Conservation (phyloP, 2,888 invertebrate species). For the Podabrus alpinus region DNA sequence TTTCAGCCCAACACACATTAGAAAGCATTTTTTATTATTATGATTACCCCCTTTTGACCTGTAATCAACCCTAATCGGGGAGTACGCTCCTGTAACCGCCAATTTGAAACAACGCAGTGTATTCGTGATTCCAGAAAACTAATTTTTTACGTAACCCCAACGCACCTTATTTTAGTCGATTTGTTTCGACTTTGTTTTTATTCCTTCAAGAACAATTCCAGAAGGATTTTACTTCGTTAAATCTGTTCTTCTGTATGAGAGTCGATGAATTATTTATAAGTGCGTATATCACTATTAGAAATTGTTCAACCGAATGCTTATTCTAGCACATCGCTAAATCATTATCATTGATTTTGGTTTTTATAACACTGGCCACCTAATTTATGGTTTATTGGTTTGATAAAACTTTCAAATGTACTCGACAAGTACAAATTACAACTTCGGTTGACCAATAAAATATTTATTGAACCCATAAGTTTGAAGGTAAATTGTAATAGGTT, state of each 20-base stretch:
- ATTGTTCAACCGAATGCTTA: not conserved
- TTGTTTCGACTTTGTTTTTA: not conserved
- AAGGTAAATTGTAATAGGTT: not conserved
- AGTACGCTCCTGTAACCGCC: not conserved
- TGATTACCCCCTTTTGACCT: not conserved
- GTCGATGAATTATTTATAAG: constrained; percentile 2
- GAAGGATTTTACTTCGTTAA: not conserved
- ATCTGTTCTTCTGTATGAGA: not conserved
- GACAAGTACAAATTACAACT: not conserved
- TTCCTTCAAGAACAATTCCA: not conserved
- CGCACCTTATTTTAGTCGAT: not conserved
- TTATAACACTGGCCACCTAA: not conserved
- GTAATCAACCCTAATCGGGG: not conserved
- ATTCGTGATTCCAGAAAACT: not conserved
- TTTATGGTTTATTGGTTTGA: not conserved
- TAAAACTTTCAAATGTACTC: not conserved
- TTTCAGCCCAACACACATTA: not conserved
- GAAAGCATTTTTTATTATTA: not conserved
- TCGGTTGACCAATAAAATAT: not conserved
- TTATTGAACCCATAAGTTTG: not conserved
- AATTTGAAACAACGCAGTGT: not conserved
- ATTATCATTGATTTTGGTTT: not conserved
- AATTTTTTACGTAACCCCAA: not conserved
- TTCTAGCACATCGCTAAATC: not conserved
- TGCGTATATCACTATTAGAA: not conserved